Evolutionary conservation across 2,888 invertebrate species (phyloP), one percentile per base, ranked within the genome.

Genomic region (Leptinotarsa rubiginosa): DNA sequence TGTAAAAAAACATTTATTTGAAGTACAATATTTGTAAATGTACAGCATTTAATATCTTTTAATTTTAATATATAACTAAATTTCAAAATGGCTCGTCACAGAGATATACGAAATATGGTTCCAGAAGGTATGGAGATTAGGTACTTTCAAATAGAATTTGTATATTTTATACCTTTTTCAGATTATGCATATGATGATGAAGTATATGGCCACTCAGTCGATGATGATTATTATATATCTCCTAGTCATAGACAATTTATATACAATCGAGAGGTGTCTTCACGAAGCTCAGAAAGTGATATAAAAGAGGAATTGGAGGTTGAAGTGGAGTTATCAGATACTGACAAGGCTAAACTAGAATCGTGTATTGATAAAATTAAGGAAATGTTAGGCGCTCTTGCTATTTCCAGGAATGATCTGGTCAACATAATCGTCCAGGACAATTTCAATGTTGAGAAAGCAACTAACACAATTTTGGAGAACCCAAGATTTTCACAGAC

Each of bases 151-250:
- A 69, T 47, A 52, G 50, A 31, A 66, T 59, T 12, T 15, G 20
- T 67, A 68, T 74, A 72, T 74, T 70, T 76, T 62, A 59, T 56
- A 18, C 70, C 59, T 80, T 78, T 88, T 89, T 47, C 84, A 93
- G 97, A 97, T 84, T 97, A 95, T 85, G 97, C 97, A 84, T 94
- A 92, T 18, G 95, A 95, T 83, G 96, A 96, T 84, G 96, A 96
- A 89, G 92, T 96, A 75, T 98, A 97, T 87, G 97, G 97, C 15
- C 95, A 96, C 87, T 97, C 97, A 3, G 94, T 97, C 59, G 98
- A 98, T 88, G 97, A 98, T 85, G 97, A 97, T 85, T 94, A 92
- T 87, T 95, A 94, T 85, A 92, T 97, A 83, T 98, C 97, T 16
- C 97, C 97, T 3, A 94, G 95, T 85, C 96, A 96, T 89, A 90